phyloP scores from a whole-genome alignment of 1,140 invertebrate genomes.

The Drepana arcuata region DNA sequence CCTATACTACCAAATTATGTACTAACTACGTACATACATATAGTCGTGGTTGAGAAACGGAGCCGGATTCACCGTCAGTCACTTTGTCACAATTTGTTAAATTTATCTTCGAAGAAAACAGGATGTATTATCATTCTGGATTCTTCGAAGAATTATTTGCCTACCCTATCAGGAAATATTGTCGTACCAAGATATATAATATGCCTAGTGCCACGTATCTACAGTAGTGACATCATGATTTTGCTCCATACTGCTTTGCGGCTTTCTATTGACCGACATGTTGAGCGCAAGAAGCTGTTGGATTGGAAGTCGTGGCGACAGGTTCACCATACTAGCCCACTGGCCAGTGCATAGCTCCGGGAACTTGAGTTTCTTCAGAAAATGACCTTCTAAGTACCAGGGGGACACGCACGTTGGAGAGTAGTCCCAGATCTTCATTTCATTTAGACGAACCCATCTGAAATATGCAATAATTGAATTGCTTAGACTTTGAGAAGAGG shows the following conservation, averaged over 20 bases:
- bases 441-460: constrained; percentile 79
- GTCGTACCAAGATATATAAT: too few relatives aligned
- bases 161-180: too few relatives aligned
- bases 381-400: constrained; percentile 78
- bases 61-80: too few relatives aligned
- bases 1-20: too few relatives aligned
- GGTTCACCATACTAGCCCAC: constrained; percentile 87
- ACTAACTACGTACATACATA: too few relatives aligned
- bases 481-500: too few relatives aligned
- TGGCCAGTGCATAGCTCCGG: constrained; percentile 86
- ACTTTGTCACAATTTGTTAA: too few relatives aligned
- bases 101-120: too few relatives aligned
- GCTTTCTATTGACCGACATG: constrained; percentile 63
- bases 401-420: constrained; percentile 84
- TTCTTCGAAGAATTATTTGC: too few relatives aligned
- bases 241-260: constrained; percentile 58
- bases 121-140: too few relatives aligned
- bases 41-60: too few relatives aligned
- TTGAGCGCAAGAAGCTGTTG: constrained; percentile 63
- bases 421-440: constrained; percentile 81
- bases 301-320: constrained; percentile 78
- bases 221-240: constrained; percentile 43
- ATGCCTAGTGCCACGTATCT: constrained; percentile 46
- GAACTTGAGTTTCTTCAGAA: constrained; percentile 81
- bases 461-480: too few relatives aligned